Percentiles rank a stretch among this genome's conserved stretches.
These are phyloP conservation scores for Agrochola circellaris DNA, from an alignment of 2,888 invertebrate genomes.

Conservation along the genomic window DNA sequence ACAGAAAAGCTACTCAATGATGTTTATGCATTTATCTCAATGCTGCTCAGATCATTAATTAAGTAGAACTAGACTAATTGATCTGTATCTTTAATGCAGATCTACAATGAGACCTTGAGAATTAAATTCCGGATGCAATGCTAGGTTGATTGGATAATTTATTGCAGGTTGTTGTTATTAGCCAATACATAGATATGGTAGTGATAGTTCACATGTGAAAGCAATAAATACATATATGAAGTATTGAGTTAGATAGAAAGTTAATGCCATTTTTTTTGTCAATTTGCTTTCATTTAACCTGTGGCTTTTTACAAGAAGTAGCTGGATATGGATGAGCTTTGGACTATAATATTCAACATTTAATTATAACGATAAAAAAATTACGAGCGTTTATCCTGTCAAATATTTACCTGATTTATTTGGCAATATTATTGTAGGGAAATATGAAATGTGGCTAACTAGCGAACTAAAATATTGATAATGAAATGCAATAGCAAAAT, in stretches of 20 bases:
- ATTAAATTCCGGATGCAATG: background rate
- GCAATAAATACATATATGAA: too few species aligned
- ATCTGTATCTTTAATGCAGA: slow-evolving; percentile 1
- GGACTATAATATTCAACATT: background rate
- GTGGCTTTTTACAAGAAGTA: background rate
- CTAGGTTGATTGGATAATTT: background rate
- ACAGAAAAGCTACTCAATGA: slow-evolving; percentile 1
- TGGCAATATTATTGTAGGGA: too few species aligned
- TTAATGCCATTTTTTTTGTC: too few species aligned
- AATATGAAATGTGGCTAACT: too few species aligned
- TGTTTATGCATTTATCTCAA: slow-evolving; percentile 31
- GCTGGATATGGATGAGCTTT: background rate
- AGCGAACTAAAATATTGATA: too few species aligned
- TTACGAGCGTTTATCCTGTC: too few species aligned
- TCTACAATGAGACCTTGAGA: slow-evolving; percentile 20
- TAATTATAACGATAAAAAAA: background rate
- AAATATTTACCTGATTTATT: too few species aligned
- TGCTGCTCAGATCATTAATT: slow-evolving; percentile 38
- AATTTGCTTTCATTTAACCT: background rate
- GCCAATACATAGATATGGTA: too few species aligned
- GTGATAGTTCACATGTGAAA: too few species aligned
- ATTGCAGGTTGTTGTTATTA: background rate
- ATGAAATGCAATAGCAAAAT: too few species aligned
- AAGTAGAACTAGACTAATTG: slow-evolving; percentile 39
- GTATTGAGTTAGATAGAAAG: background rate